These are phyloP conservation scores for Thecocarcelia acutangulata DNA, from an alignment of 2,888 invertebrate species.

Conservation along the genomic window DNA sequence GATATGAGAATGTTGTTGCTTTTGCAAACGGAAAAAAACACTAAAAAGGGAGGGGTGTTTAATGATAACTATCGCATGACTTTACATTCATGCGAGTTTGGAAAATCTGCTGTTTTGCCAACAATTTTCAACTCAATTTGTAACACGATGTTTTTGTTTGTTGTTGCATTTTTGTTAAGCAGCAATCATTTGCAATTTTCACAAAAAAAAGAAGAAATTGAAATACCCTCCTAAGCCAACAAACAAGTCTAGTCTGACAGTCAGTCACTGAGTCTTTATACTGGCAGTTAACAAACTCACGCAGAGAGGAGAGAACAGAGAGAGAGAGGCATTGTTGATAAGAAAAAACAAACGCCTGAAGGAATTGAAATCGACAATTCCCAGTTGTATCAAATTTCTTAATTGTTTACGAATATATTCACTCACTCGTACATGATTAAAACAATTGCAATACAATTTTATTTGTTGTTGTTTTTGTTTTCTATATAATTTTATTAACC, in stretches of 20 bases:
- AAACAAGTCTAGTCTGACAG: conserved; percentile 1
- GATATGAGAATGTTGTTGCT: not conserved
- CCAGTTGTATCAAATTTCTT: conserved; percentile 75
- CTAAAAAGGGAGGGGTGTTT: conserved; percentile 51
- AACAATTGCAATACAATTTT: conserved; percentile 35
- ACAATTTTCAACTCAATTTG: conserved; percentile 64
- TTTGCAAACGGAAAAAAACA: no score
- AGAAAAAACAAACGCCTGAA: conserved; percentile 66
- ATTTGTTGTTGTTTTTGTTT: no score
- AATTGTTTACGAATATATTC: conserved; percentile 65
- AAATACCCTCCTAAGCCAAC: conserved; percentile 43
- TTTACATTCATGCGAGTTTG: conserved; percentile 27
- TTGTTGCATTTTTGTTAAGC: conserved; percentile 37
- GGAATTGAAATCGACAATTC: conserved; percentile 71
- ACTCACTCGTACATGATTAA: conserved; percentile 18
- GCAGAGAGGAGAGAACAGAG: conserved; percentile 36
- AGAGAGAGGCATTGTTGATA: conserved; percentile 17
- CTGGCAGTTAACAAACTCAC: conserved; percentile 41
- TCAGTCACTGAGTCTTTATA: conserved; percentile 1
- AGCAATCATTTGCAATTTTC: conserved; percentile 38
- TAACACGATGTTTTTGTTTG: conserved; percentile 23
- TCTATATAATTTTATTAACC: conserved; percentile 28
- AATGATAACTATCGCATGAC: conserved; percentile 62
- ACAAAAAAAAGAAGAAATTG: not conserved
- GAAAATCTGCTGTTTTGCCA: conserved; percentile 54